These are phyloP conservation scores for Agrochola lychnidis DNA, from an alignment of 2,888 invertebrate genomes.

Conservation along the genomic window DNA sequence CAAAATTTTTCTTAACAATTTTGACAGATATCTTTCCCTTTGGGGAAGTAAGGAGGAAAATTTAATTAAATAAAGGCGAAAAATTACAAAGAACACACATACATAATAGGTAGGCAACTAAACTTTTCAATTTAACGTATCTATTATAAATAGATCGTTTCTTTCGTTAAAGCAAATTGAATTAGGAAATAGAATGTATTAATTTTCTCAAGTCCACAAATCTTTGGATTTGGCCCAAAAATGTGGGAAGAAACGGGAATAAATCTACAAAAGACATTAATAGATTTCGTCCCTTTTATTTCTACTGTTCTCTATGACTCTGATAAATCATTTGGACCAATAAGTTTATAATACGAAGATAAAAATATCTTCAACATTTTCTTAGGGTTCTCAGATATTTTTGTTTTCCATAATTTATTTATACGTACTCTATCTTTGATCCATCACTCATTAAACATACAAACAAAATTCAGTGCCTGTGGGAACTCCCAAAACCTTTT, in stretches of 20 bases:
- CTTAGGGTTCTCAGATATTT: not conserved
- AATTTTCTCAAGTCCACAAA: not conserved
- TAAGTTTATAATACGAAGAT: not conserved
- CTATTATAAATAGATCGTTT: not conserved
- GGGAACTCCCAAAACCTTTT: constrained; percentile 74
- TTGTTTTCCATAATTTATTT: not conserved
- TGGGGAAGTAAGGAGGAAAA: constrained; percentile 67
- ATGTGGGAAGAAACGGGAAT: not conserved
- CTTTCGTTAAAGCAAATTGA: not conserved
- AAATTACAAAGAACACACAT: constrained; percentile 53
- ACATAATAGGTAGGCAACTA: constrained; percentile 36
- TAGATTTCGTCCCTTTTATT: not conserved
- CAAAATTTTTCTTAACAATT: constrained; percentile 67
- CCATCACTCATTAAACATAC: constrained; percentile 47
- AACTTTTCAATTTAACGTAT: constrained; percentile 40
- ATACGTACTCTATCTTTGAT: constrained; percentile 21
- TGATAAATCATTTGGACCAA: constrained; percentile 1
- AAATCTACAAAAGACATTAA: not conserved
- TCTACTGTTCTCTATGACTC: not conserved
- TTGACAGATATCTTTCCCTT: constrained; percentile 72
- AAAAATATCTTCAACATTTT: not conserved
- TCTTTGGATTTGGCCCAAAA: not conserved
- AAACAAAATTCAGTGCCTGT: constrained; percentile 54
- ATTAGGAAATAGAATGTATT: not conserved
- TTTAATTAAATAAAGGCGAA: constrained; percentile 71